Evolutionary conservation across 2,797 vertebrate genomes (phyloP), one percentile per base, ranked within the genome.

Genomic region (Microcaecilia unicolor): DNA sequence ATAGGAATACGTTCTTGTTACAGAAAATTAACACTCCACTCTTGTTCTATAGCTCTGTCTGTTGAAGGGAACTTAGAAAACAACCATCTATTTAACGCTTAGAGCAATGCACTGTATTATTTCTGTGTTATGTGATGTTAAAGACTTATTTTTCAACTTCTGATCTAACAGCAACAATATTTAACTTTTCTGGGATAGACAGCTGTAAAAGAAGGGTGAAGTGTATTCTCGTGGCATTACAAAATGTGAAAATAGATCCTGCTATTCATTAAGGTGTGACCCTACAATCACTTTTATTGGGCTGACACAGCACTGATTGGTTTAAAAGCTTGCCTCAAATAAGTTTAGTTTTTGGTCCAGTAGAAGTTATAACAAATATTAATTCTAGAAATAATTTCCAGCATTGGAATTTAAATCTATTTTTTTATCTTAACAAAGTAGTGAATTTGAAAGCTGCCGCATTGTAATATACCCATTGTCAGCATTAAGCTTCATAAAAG

Each of bases 181-280:
- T 60, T 39, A 24, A 42, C 48, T 58, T 47, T 34, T 41, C 58
- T 67, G 44, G 30, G 63, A 65, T 69, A 72, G 64, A 62, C 76
- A 75, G 43, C 38, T 76, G 59, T 29, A 11, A 69, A 64, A 56
- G 14, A 74, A 72, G 67, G 61, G 29, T 65, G 59, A 75, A 71
- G 60, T 70, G 49, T 51, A 48, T 78, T 75, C n/a, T 55, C 62
- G 50, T 44, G 45, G 51, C 64, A 49, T 43, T 67, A 57, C 44
- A 53, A 77, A 58, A 61, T 33, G 28, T 19, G 9, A 61, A 76
- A 91, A 89, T 90, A 93, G 90, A 95, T 93, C 89, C 91, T 97
- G 90, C 92, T 96, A 89, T 97, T 94, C 88, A 83, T 83, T 83
- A 76, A 47, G 80, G 57, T 61, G 35, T 58, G 56, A 67, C 51